Percentiles rank a stretch among this genome's conserved stretches.
These are phyloP conservation scores for Tuberolachnus salignus DNA, from an alignment of 2,888 invertebrate species.

Conservation along the genomic window DNA sequence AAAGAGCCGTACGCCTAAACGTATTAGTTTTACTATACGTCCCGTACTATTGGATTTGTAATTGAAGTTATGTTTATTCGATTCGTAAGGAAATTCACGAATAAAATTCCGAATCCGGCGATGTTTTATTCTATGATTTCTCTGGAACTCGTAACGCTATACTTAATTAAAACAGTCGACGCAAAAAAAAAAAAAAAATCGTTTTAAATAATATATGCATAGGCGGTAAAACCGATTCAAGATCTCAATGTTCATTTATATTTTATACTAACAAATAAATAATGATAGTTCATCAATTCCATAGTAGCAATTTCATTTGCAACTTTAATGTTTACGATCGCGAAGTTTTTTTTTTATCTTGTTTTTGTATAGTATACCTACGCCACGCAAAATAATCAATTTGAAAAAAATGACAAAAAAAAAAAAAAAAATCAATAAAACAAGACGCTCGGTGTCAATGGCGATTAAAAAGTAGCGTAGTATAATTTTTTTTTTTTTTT, in stretches of 20 bases:
- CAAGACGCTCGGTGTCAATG: conserved; percentile 15
- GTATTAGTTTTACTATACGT: too few relatives aligned
- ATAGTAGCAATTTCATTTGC: background rate
- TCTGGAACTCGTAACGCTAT: too few relatives aligned
- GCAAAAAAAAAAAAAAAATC: background rate
- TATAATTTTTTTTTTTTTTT: background rate
- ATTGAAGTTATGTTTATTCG: too few relatives aligned
- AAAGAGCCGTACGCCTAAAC: too few relatives aligned
- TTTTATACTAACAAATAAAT: background rate
- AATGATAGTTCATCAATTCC: background rate
- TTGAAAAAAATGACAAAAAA: background rate
- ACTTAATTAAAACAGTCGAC: background rate
- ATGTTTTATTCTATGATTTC: too few relatives aligned
- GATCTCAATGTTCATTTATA: background rate
- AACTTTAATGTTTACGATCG: conserved; percentile 3
- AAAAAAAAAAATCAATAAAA: conserved; percentile 36
- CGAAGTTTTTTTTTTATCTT: conserved; percentile 2
- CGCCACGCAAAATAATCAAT: conserved; percentile 6
- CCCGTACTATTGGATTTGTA: too few relatives aligned
- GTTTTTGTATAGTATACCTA: background rate
- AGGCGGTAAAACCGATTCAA: background rate
- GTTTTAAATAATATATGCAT: background rate
- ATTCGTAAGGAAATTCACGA: too few relatives aligned
- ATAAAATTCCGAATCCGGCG: too few relatives aligned
- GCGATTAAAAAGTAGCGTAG: conserved; percentile 6